Conservation (phyloP, 2,113 vertebrate species). For the Steatornis caripensis region DNA sequence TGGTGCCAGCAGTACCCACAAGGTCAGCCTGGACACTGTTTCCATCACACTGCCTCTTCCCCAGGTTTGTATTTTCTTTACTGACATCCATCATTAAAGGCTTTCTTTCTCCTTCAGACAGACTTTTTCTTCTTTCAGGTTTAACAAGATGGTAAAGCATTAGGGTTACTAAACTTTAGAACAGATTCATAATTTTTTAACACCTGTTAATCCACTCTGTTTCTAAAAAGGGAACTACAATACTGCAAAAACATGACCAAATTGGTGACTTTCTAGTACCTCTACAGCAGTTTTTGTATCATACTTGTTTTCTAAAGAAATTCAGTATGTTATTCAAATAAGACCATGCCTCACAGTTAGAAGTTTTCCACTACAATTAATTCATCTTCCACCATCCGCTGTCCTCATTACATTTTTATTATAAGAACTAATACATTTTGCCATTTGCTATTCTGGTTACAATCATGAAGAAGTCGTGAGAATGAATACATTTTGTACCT, state of each 20-base stretch:
- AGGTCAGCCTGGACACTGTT: not conserved
- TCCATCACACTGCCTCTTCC: not conserved
- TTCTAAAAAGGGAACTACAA: not conserved
- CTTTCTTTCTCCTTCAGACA: not conserved
- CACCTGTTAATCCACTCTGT: not conserved
- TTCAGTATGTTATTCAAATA: not conserved
- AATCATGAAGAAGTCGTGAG: conserved; percentile 65
- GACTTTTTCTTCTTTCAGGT: not conserved
- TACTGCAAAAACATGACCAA: not conserved
- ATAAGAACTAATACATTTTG: conserved; percentile 69
- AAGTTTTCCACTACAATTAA: conserved; percentile 45
- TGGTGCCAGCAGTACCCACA: not conserved
- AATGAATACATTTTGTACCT: conserved; percentile 70
- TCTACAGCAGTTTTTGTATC: not conserved
- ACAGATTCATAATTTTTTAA: not conserved
- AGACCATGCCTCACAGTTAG: not conserved
- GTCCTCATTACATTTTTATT: conserved; percentile 72
- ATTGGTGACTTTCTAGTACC: not conserved
- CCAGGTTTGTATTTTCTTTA: not conserved
- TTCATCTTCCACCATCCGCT: conserved; percentile 46
- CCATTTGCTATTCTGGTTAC: conserved; percentile 70
- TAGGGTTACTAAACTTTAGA: not conserved
- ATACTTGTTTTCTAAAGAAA: not conserved
- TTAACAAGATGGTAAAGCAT: not conserved
- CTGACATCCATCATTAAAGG: not conserved